Evolutionary conservation across 2,888 invertebrate species (phyloP), one percentile per base, ranked within the genome.

Genomic region (Philopedon plagiatum): DNA sequence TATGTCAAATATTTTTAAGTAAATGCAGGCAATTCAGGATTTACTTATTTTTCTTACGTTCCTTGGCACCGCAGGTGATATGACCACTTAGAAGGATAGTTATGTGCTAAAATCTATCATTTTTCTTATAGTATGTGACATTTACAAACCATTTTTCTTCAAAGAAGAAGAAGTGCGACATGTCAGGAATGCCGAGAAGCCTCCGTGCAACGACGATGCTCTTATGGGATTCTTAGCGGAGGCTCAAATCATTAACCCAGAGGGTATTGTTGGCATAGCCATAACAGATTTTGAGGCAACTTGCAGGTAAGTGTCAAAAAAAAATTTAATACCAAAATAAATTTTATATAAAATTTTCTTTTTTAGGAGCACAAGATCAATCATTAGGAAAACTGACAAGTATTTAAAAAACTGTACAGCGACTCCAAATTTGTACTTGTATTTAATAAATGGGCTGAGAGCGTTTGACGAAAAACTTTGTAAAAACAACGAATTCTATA

Each of bases 171-270:
- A 75, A 44, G 71, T 75, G 15, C 39, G 73, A 46, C 75, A 73
- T 60, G 62, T 72, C 0, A 46, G 74, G 13, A 39, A 54, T 3
- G 11, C 7, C 2, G 21, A 39, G 34, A 73, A 73, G 39, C 29
- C 62, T 9, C 58, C 57, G 5, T 85, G 85, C 70, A 75, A 81
- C 26, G 85, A 85, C 71, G 87, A 89, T 76, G 82, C 83, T 67
- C 74, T 89, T 41, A 82, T 89, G 77, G 76, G 83, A 64, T 86
- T 86, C 76, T 81, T 89, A 73, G 89, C 88, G 0, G 85, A 87
- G 65, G 81, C 88, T 54, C 86, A 88, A 79, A 84, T 87, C 4
- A 86, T 87, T 13, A 88, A 86, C 81, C 89, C 89, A 0, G 89
- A 89, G 79, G 85, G 86, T 39, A 86, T 89, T 67, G 80, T 89